Percentiles rank a stretch among this genome's conserved stretches.
These are phyloP conservation scores for Teleogryllus occipitalis DNA, from an alignment of 1,140 invertebrate species.

Conservation along the genomic window DNA sequence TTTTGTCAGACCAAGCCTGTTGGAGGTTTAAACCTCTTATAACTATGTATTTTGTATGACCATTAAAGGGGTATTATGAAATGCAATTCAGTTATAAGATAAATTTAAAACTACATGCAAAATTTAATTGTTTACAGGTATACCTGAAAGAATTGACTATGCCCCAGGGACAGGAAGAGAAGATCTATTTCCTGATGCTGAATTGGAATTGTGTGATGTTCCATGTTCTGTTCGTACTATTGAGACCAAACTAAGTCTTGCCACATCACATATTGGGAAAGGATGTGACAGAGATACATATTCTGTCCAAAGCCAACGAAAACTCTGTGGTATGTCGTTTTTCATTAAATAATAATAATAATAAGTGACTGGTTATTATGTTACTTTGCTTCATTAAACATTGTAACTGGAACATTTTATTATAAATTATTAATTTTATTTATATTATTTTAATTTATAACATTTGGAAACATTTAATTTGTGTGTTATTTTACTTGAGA, in stretches of 20 bases:
- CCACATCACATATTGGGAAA: slow-evolving; percentile 76
- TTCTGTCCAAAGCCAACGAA: slow-evolving; percentile 77
- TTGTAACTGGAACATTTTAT: background rate
- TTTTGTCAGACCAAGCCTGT: background rate
- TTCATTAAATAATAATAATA: background rate
- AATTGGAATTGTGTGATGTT: slow-evolving; percentile 81
- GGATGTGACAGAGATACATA: slow-evolving; percentile 91
- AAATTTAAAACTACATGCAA: background rate
- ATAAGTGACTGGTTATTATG: background rate
- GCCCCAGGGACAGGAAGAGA: slow-evolving; percentile 71
- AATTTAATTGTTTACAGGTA: slow-evolving; percentile 40
- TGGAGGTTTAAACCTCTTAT: background rate
- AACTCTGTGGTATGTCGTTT: slow-evolving; percentile 63
- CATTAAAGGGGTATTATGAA: background rate
- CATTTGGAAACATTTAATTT: background rate
- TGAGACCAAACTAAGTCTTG: slow-evolving; percentile 56
- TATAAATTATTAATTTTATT: background rate
- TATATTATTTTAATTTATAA: background rate
- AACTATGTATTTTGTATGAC: background rate
- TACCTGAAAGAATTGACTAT: slow-evolving; percentile 86
- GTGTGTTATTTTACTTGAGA: too few relatives aligned
- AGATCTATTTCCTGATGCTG: slow-evolving; percentile 73
- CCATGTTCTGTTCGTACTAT: slow-evolving; percentile 59
- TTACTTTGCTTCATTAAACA: background rate
- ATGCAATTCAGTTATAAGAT: background rate